Conservation (phyloP, 2,888 invertebrate genomes). For the Gibbula magus region DNA sequence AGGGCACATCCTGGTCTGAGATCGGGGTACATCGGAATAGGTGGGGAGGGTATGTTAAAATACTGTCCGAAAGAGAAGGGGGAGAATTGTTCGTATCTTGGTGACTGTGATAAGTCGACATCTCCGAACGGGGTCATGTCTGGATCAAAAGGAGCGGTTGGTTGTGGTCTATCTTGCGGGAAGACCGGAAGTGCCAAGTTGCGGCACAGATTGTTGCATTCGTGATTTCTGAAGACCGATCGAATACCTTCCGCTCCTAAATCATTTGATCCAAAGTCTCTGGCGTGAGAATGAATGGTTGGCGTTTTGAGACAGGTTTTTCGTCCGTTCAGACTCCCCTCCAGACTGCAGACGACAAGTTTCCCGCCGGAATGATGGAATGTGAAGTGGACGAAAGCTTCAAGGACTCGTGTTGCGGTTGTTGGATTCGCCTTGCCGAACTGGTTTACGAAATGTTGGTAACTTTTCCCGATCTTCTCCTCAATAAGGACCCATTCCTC, state of each 20-base stretch:
- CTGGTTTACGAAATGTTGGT: slow-evolving; percentile 3
- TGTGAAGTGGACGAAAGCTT: slow-evolving; percentile 33
- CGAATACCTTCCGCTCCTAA: slow-evolving; percentile 26
- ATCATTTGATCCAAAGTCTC: slow-evolving; percentile 24
- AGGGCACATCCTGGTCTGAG: not conserved
- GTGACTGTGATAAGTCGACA: not conserved
- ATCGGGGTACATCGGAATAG: not conserved
- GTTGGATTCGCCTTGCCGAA: not conserved
- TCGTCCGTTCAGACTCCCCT: slow-evolving; percentile 11
- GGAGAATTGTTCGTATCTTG: not conserved
- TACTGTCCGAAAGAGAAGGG: not conserved
- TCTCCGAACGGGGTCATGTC: not conserved
- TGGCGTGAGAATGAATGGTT: slow-evolving; percentile 25
- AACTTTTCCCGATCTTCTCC: slow-evolving; percentile 24
- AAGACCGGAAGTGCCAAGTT: not conserved
- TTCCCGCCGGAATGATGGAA: slow-evolving; percentile 30
- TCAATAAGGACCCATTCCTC: slow-evolving; percentile 31
- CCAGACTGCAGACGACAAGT: slow-evolving; percentile 30
- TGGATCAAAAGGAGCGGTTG: slow-evolving; percentile 24
- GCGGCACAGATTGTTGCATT: slow-evolving; percentile 31
- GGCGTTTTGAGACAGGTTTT: slow-evolving; percentile 27
- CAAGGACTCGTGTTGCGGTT: not conserved
- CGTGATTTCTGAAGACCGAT: slow-evolving; percentile 23
- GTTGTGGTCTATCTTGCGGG: not conserved
- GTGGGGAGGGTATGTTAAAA: not conserved